Percentiles rank a stretch among this genome's conserved stretches.
These are phyloP conservation scores for Pristionchus fissidentatus DNA, from an alignment of 2,888 invertebrate genomes.

Conservation along the genomic window DNA sequence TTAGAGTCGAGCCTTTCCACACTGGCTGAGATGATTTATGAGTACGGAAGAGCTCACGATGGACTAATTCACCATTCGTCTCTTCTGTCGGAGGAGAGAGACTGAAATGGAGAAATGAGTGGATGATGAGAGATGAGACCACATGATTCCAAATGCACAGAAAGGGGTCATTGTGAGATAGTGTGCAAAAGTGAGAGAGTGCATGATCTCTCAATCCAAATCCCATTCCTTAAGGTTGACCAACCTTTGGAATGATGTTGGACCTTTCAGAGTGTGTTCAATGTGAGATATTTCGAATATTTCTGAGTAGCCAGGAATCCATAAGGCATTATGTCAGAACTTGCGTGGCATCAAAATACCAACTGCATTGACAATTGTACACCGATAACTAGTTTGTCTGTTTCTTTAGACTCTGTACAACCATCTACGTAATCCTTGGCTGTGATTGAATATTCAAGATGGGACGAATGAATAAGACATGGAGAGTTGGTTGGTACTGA, in stretches of 20 bases:
- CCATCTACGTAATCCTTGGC: background rate
- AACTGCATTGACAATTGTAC: too few species aligned
- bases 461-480: background rate
- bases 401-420: too few species aligned
- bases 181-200: too few species aligned
- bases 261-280: background rate
- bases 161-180: too few species aligned
- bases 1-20: slow-evolving; percentile 41
- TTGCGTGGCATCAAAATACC: too few species aligned
- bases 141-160: too few species aligned
- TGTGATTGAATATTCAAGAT: background rate
- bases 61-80: slow-evolving; percentile 42
- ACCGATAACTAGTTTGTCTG: too few species aligned
- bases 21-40: background rate
- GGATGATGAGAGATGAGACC: too few species aligned
- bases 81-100: slow-evolving; percentile 43
- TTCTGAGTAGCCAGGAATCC: background rate
- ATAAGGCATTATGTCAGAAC: too few species aligned
- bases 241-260: background rate
- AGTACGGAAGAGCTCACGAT: slow-evolving; percentile 22
- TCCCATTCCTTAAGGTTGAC: too few species aligned
- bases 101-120: background rate
- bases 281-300: background rate
- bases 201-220: too few species aligned
- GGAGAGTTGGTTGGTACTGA: background rate